These are phyloP conservation scores for Laticauda colubrina DNA, from an alignment of 2,113 vertebrate species.

Conservation along the genomic window DNA sequence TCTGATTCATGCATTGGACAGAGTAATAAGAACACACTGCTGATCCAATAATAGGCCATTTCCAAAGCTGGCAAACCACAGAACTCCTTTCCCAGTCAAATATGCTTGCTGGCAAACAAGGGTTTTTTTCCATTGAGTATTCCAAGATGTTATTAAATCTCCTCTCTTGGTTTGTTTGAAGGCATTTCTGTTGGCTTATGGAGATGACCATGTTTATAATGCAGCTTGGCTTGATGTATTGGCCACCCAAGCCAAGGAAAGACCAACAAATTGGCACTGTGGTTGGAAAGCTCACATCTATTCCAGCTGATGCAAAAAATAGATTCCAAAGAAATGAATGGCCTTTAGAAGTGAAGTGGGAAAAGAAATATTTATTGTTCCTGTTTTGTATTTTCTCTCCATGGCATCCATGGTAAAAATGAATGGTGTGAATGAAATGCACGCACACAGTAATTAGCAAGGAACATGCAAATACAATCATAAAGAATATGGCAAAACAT, in stretches of 20 bases:
- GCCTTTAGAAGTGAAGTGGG: background rate
- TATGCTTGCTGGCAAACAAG: background rate
- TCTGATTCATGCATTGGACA: conserved; percentile 29
- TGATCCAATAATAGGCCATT: conserved; percentile 29
- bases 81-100: background rate
- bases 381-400: background rate
- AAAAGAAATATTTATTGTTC: background rate
- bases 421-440: background rate
- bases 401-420: background rate
- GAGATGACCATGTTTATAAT: background rate
- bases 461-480: background rate
- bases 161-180: background rate
- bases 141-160: background rate
- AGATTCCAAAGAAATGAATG: background rate
- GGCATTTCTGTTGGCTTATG: background rate
- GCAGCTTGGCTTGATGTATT: background rate
- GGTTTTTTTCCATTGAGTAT: background rate
- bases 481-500: background rate
- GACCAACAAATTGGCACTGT: background rate
- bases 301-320: background rate
- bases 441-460: background rate
- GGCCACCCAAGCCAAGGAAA: background rate
- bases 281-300: background rate
- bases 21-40: conserved; percentile 33
- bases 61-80: conserved; percentile 20